Base-by-base conservation (phyloP, 1,140 invertebrate species). In the Drosophila athabasca region DNA sequence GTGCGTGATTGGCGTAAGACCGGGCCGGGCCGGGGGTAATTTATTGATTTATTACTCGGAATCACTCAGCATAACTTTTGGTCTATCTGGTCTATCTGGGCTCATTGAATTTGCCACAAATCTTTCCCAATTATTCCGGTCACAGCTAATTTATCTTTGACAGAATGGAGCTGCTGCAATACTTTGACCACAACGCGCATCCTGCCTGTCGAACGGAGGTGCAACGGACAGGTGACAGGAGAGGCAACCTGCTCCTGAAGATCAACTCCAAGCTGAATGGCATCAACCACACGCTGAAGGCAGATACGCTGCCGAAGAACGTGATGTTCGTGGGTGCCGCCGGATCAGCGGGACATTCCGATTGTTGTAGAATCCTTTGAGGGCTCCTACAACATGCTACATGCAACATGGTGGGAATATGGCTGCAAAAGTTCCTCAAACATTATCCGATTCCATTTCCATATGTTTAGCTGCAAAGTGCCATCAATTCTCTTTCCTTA, bases 251-350 rank as follows among this genome's bases (percentile, higher is more conserved):
- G 67, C 90, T 97, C 11, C 90, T 97, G 0, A 98, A 98, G 93
- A 94, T 98, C 0, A 94, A 94, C 76, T 95, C 96, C 0, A 98
- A 98, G 91, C 79, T 98, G 41, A 96, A 97, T 92, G 96, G 97
- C 0, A 92, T 95, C 0, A 98, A 98, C 92, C 96, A 97, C 84
- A 92, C 84, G 13, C 77, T 97, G 7, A 76, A 88, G 51, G 61
- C 66, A 6, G 62, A 77, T 50, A 76, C 35, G 0, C 45, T n/a
- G n/a, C n/a, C n/a, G n/a, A n/a, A n/a, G n/a, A n/a, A n/a, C n/a
- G n/a, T n/a, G n/a, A n/a, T n/a, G n/a, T n/a, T n/a, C n/a, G n/a
- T n/a, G n/a, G n/a, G n/a, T n/a, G n/a, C n/a, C n/a, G n/a, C n/a
- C n/a, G n/a, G n/a, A n/a, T n/a, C n/a, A n/a, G n/a, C n/a, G n/a